Evolutionary conservation across 2,797 vertebrate species (phyloP), one percentile per base, ranked within the genome.

Genomic region (Protosalanx chinensis): DNA sequence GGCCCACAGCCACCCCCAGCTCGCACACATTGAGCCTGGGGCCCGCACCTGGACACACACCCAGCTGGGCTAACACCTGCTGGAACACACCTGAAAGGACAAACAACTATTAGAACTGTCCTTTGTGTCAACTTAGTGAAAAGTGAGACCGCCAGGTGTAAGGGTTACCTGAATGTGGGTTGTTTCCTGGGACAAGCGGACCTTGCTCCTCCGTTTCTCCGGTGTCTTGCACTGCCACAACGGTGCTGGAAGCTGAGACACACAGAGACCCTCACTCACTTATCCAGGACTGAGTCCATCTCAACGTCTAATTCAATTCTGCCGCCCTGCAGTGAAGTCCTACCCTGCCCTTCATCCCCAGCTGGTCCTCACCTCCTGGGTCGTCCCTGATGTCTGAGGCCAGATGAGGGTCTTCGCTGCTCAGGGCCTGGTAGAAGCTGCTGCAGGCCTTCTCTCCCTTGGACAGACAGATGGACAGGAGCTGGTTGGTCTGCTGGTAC

Each of bases 381-480:
- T 72, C 71, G 80, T 78, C 72, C 13, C 80, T 67, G 6, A 88
- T 76, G 13, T 86, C 86, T 6, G 79, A 72, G 8, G 82, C 79
- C 60, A 87, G 79, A 13, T 75, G 76, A 8, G 71, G 53, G 73
- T 88, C 87, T 16, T 86, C 83, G 0, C 58, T 53, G 3, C 64
- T 32, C 32, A 88, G 73, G 1, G 86, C 87, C 32, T 35, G 37
- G 61, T 84, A 87, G 71, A 88, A 84, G 72, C 74, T 73, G 53
- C 30, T 70, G 76, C 87, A 88, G 35, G 86, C 79, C 0, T 3
- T 68, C 68, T 88, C 87, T n/a, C 87, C 87, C 76, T 86, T 86
- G 53, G 79, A 70, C 64, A 86, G 73, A 71, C 87, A 88, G 72
- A 74, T 73, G 63, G 63, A 53, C 68, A 88, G 75, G 53, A 88